These are phyloP conservation scores for Melanaphis sacchari DNA, from an alignment of 1,140 invertebrate genomes.

Conservation along the genomic window DNA sequence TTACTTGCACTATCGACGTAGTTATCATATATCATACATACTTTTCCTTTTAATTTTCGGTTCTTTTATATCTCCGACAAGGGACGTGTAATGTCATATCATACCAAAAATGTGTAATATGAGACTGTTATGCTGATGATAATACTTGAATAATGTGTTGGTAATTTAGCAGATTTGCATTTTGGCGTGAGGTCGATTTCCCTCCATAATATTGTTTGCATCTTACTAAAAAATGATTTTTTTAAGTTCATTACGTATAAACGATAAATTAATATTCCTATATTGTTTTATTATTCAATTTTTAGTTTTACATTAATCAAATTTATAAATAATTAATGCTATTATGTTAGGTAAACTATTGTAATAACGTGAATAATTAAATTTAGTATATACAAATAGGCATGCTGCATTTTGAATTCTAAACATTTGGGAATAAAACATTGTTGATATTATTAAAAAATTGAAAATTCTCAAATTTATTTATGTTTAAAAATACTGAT, in stretches of 20 bases:
- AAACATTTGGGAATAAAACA: background rate
- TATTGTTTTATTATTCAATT: background rate
- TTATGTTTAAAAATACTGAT: background rate
- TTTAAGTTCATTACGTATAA: background rate
- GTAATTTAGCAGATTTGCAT: constrained; percentile 42
- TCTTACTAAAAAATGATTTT: background rate
- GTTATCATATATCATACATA: background rate
- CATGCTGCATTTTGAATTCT: background rate
- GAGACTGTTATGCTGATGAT: background rate
- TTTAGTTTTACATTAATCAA: background rate
- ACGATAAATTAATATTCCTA: background rate
- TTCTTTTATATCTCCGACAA: background rate
- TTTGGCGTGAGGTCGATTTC: background rate
- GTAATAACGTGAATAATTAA: background rate
- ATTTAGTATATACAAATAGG: background rate
- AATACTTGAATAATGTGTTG: background rate
- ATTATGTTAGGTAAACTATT: background rate
- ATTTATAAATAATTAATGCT: background rate
- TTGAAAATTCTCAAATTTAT: background rate
- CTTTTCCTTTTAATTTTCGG: constrained; percentile 1
- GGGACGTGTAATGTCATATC: constrained; percentile 13
- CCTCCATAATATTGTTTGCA: background rate
- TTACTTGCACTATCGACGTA: background rate
- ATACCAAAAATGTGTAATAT: background rate
- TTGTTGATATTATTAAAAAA: background rate